Evolutionary conservation across 2,888 invertebrate species (phyloP), one percentile per base, ranked within the genome.

Genomic region (Hydrotaea cyrtoneurina): DNA sequence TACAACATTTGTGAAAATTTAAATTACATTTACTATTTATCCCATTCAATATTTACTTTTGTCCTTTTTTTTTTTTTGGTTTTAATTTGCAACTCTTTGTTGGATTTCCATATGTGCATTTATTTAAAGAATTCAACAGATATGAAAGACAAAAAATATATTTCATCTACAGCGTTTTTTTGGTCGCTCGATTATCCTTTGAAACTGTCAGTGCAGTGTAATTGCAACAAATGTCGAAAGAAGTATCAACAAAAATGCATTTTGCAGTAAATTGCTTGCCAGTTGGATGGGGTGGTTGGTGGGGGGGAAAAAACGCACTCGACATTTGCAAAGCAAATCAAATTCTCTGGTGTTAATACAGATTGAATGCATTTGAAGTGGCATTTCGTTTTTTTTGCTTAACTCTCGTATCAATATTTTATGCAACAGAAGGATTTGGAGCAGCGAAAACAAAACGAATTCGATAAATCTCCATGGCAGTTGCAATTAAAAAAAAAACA

Each of bases 331-430:
- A 59, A 23, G 53, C 31, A 71, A 71, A 71, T 71, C 71, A 31
- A 71, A 53, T 71, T 71, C n/a, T 26, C 8, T 26, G 23, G 21
- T 21, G n/a, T 11, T 26, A 71, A 17, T 53, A 11, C 53, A 31
- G 71, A 71, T 71, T 53, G 31, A 71, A 71, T 23, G 50, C 26
- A 10, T 53, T 31, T 50, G 53, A 53, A 71, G 19, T 66, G n/a
- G n/a, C n/a, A n/a, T 66, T 66, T 66, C 43, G 13, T 15, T 15
- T 15, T 13, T 11, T 43, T 11, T 43, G 5, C 10, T 11, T 50
- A 15, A 3, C 39, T 39, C 39, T 50, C 1, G 19, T 19, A 66
- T 43, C 66, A 66, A 39, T 43, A 66, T 39, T 66, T 64, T 36
- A 13, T 31, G 15, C 13, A 62, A 43, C 50, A n/a, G 5, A 50